Evolutionary conservation across 1,140 invertebrate genomes (phyloP).

Genomic region (Macrobrachium nipponense): DNA sequence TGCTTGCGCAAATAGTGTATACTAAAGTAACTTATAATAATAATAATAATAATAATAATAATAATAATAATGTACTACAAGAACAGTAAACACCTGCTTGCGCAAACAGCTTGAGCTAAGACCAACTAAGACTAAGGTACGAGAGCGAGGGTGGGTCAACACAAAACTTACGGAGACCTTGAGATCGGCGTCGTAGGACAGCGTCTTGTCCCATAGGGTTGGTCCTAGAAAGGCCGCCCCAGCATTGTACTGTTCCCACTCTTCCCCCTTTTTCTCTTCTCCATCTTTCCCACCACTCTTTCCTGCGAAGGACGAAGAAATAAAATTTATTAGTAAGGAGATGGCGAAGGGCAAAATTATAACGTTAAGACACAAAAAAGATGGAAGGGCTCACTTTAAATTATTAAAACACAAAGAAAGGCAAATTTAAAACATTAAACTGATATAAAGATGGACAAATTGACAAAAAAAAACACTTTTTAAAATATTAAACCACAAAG

Average conservation of each 20-base stretch:
- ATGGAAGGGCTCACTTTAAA: not conserved
- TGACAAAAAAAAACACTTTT: too few relatives aligned
- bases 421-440: too few relatives aligned
- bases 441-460: too few relatives aligned
- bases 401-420: not conserved
- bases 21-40: not conserved
- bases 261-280: conserved; percentile 50
- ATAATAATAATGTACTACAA: not conserved
- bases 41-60: not conserved
- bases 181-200: conserved; percentile 51
- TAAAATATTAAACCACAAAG: too few relatives aligned
- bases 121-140: not conserved
- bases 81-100: not conserved
- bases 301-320: conserved; percentile 15
- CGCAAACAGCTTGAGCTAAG: not conserved
- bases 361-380: not conserved
- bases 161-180: conserved; percentile 28
- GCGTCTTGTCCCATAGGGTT: conserved; percentile 53
- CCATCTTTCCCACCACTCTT: conserved; percentile 50
- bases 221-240: conserved; percentile 48
- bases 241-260: conserved; percentile 55
- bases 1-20: not conserved
- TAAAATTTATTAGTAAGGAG: not conserved
- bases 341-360: not conserved
- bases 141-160: not conserved